These are phyloP conservation scores for Tympanuchus pallidicinctus DNA, from an alignment of 2,113 vertebrate species.

Conservation along the genomic window DNA sequence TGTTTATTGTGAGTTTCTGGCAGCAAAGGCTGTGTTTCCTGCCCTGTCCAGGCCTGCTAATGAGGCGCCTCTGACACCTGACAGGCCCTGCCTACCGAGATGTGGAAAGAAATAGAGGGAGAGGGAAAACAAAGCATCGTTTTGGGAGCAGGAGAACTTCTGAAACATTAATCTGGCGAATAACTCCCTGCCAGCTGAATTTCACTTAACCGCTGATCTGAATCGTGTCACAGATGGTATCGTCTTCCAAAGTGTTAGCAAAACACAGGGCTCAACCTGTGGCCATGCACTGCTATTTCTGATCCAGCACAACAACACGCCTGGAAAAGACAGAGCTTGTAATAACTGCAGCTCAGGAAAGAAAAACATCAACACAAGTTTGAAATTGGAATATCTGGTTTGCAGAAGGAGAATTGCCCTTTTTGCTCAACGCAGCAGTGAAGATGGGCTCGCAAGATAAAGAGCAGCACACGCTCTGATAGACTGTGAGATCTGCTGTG, in stretches of 20 bases:
- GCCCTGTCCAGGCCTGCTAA: neutral
- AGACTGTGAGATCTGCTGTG: neutral
- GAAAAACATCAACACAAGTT: neutral
- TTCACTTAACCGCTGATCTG: slow-evolving; percentile 63
- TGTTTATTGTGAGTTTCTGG: neutral
- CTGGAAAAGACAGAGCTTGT: slow-evolving; percentile 37
- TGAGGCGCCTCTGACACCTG: neutral
- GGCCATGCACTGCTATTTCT: neutral
- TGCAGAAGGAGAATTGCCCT: slow-evolving; percentile 54
- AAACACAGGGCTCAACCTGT: slow-evolving; percentile 47
- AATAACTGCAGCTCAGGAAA: slow-evolving; percentile 3
- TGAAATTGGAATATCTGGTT: slow-evolving; percentile 2
- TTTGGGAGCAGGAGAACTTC: slow-evolving; percentile 38
- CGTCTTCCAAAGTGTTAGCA: slow-evolving; percentile 32
- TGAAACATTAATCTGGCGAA: slow-evolving; percentile 57
- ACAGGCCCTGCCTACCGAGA: neutral
- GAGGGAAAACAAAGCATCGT: neutral
- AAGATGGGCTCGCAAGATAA: neutral
- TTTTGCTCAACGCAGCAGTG: slow-evolving; percentile 45
- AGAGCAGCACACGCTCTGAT: neutral
- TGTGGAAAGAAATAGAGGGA: slow-evolving; percentile 1
- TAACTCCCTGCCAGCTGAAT: slow-evolving; percentile 53
- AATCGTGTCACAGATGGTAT: slow-evolving; percentile 66
- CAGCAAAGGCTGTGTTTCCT: neutral
- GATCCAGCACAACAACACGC: neutral